Evolutionary conservation across 2,113 vertebrate genomes (phyloP).

Genomic region (Ictalurus punctatus): DNA sequence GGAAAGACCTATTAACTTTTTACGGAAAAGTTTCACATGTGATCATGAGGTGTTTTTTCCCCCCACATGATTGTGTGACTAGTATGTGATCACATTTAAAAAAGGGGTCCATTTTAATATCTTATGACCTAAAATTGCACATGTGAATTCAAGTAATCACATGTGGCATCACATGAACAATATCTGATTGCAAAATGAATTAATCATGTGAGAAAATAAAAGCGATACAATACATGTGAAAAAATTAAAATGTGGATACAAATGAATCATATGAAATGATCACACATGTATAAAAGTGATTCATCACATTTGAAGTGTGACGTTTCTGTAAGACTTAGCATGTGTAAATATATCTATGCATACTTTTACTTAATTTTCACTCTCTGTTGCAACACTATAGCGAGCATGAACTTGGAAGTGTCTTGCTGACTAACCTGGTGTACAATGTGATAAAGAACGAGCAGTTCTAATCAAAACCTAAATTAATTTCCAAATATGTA

Average conservation of each 20-base stretch:
- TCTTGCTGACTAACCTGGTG: not conserved
- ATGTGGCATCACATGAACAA: not conserved
- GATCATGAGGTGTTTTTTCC: not conserved
- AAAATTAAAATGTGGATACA: not conserved
- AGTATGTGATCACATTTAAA: not conserved
- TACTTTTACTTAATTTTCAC: not conserved
- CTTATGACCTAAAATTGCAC: not conserved
- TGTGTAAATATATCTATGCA: not conserved
- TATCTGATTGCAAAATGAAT: not conserved
- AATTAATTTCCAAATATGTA: slow-evolving; percentile 9
- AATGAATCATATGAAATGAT: not conserved
- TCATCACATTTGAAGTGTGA: not conserved
- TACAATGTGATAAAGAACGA: not conserved
- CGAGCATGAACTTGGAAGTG: not conserved
- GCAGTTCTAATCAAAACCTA: slow-evolving; percentile 3
- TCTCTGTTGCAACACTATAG: not conserved
- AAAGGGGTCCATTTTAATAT: not conserved
- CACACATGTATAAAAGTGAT: not conserved
- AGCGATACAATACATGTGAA: not conserved
- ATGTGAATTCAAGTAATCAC: not conserved
- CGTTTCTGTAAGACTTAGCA: not conserved
- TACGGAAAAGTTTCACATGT: not conserved
- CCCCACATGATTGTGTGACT: not conserved
- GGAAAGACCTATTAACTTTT: not conserved
- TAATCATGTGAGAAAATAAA: not conserved